These are phyloP conservation scores for Rhamphomyia laevipes DNA, from an alignment of 2,888 invertebrate species.

Conservation along the genomic window DNA sequence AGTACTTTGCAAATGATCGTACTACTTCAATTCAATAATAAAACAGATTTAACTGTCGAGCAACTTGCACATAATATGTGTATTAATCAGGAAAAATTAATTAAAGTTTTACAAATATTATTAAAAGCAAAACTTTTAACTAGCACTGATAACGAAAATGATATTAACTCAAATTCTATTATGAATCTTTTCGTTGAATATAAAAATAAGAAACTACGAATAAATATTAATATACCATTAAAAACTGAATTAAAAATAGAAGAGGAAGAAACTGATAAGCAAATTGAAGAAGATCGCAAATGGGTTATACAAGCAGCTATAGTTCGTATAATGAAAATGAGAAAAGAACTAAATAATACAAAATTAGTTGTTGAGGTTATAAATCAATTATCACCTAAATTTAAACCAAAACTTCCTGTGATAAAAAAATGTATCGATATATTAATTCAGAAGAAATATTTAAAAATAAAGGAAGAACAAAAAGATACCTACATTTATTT, in stretches of 20 bases:
- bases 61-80: conserved; percentile 76
- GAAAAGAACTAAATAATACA: conserved; percentile 87
- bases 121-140: conserved; percentile 85
- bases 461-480: conserved; percentile 92
- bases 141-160: conserved; percentile 64
- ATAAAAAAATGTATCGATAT: conserved; percentile 99
- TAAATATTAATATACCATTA: conserved; percentile 96
- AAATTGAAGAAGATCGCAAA: conserved; percentile 98
- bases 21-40: conserved; percentile 86
- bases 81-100: conserved; percentile 38
- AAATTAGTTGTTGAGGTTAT: conserved; percentile 93
- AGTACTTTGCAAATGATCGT: conserved; percentile 99
- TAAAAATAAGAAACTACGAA: conserved; percentile 92
- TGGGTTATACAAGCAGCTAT: conserved; percentile 89
- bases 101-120: conserved; percentile 82
- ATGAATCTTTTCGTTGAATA: conserved; percentile 66
- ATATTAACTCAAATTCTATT: conserved; percentile 58
- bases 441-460: conserved; percentile 96
- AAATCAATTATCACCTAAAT: conserved; percentile 86
- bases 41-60: conserved; percentile 73
- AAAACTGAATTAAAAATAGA: conserved; percentile 95
- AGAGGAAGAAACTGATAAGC: conserved; percentile 94
- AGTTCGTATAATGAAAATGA: conserved; percentile 96
- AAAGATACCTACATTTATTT: conserved; percentile 98
- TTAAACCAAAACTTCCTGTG: conserved; percentile 94